These are phyloP conservation scores for Trichonephila clavata DNA, from an alignment of 1,140 invertebrate species.

Conservation along the genomic window DNA sequence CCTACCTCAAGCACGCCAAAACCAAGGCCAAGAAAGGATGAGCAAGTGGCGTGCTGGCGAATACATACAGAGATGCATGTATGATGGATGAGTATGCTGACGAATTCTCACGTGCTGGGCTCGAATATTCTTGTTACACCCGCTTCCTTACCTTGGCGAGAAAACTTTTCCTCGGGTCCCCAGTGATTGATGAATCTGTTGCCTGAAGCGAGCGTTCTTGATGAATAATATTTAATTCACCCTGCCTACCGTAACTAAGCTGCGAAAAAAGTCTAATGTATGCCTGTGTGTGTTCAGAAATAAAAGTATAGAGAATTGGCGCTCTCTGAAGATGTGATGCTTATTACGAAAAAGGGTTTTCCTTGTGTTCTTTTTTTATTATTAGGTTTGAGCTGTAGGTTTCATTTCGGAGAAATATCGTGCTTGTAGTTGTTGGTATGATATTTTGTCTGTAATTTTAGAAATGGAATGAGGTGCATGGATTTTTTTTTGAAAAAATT, in stretches of 20 bases:
- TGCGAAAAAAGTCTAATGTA: constrained; percentile 33
- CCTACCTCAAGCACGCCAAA: background rate
- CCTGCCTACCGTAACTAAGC: constrained; percentile 29
- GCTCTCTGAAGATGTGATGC: background rate
- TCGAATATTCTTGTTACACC: constrained; percentile 39
- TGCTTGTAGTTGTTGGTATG: too few species aligned
- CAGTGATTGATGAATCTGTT: constrained; percentile 51
- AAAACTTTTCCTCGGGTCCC: constrained; percentile 24
- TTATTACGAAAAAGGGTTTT: background rate
- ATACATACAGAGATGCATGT: background rate
- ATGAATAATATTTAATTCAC: constrained; percentile 67
- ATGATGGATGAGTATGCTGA: constrained; percentile 60
- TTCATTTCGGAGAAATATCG: too few species aligned
- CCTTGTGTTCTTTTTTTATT: background rate
- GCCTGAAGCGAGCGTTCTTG: constrained; percentile 16
- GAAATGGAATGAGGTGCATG: too few species aligned
- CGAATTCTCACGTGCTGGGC: constrained; percentile 61
- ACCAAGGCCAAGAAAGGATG: constrained; percentile 44
- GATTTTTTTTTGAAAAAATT: too few species aligned
- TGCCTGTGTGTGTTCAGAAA: background rate
- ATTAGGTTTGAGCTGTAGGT: background rate
- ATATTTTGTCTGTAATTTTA: too few species aligned
- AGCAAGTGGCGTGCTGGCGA: constrained; percentile 50
- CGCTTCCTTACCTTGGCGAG: constrained; percentile 21
- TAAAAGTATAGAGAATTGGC: background rate